Conservation (phyloP, 2,797 vertebrate species). For the Acanthornis magna region DNA sequence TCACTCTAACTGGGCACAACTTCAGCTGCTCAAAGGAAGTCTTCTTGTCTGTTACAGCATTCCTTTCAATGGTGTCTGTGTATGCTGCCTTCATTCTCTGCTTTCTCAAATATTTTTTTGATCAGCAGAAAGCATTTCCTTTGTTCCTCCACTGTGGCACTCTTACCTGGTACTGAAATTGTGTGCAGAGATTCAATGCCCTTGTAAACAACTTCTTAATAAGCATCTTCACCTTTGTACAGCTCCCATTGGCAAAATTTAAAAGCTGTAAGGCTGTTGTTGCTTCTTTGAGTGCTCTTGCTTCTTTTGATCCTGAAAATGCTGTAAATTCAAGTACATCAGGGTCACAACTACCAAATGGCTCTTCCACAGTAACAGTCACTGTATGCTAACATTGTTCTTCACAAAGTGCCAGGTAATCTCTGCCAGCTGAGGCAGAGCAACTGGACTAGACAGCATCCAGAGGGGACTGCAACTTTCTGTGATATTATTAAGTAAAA, state of each 20-base stretch:
- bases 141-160: neutral
- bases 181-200: neutral
- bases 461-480: neutral
- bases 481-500: neutral
- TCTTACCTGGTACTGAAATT: neutral
- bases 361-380: neutral
- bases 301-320: neutral
- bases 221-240: neutral
- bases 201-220: neutral
- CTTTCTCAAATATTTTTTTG: neutral
- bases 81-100: neutral
- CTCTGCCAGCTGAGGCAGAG: neutral
- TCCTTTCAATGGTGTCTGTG: neutral
- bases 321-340: neutral
- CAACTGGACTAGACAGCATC: neutral
- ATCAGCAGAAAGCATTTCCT: neutral
- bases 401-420: neutral
- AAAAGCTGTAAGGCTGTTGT: neutral
- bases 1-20: neutral
- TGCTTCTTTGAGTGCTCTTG: neutral
- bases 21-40: neutral
- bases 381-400: neutral
- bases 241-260: neutral
- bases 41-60: neutral
- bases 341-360: rapidly evolving